phyloP scores from a whole-genome alignment of 2,797 vertebrate genomes.

The Trachurus trachurus region DNA sequence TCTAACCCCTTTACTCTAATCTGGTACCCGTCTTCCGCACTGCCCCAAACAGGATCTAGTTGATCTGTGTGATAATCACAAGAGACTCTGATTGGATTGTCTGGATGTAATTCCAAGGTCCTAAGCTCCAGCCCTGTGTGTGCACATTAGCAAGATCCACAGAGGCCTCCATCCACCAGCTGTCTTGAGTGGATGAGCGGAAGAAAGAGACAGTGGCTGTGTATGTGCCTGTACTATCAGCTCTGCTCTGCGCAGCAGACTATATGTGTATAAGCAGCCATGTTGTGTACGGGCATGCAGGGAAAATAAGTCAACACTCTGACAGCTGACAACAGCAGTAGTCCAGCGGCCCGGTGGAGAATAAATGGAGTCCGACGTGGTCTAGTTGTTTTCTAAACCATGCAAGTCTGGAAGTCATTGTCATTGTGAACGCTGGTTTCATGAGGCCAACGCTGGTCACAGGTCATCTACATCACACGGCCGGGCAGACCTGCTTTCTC shows the following conservation, averaged over 20 bases:
- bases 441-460: slow-evolving; percentile 60
- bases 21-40: slow-evolving; percentile 57
- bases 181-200: slow-evolving; percentile 28
- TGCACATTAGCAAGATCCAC: slow-evolving; percentile 73
- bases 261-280: slow-evolving; percentile 40
- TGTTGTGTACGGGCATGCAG: slow-evolving; percentile 51
- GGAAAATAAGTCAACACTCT: slow-evolving; percentile 58
- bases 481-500: slow-evolving; percentile 46
- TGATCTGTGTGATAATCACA: slow-evolving; percentile 77
- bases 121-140: slow-evolving; percentile 72
- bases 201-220: too few species aligned
- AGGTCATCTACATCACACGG: slow-evolving; percentile 69
- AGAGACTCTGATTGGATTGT: slow-evolving; percentile 79
- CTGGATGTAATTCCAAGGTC: slow-evolving; percentile 74
- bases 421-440: slow-evolving; percentile 49
- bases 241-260: slow-evolving; percentile 11
- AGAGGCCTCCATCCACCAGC: slow-evolving; percentile 42
- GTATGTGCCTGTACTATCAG: slow-evolving; percentile 4
- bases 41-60: slow-evolving; percentile 67
- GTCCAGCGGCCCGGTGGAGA: slow-evolving; percentile 41
- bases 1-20: slow-evolving; percentile 68
- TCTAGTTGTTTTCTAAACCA: slow-evolving; percentile 66
- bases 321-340: slow-evolving; percentile 61
- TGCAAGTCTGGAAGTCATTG: slow-evolving; percentile 69
- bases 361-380: slow-evolving; percentile 41